Percentiles rank a stretch among this genome's conserved stretches.
These are phyloP conservation scores for Caranx melampygus DNA, from an alignment of 2,113 vertebrate species.

Conservation along the genomic window DNA sequence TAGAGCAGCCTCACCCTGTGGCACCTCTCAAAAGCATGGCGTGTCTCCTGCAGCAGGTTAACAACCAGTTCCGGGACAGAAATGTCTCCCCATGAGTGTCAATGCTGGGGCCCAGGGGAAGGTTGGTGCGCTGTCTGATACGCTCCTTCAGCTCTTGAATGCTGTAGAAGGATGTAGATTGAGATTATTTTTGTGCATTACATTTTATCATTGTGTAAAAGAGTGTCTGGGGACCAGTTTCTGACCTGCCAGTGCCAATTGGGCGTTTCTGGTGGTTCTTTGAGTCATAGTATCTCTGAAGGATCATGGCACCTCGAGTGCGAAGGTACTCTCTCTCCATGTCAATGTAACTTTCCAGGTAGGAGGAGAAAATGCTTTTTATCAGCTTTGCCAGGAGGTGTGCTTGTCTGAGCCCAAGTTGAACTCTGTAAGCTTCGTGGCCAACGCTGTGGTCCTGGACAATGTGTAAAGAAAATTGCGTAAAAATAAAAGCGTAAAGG, in stretches of 20 bases:
- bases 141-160: constrained; percentile 98
- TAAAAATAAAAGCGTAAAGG: neutral
- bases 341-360: constrained; percentile 99
- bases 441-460: constrained; percentile 91
- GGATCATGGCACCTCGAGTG: constrained; percentile 92
- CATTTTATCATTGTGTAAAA: neutral
- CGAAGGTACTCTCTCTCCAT: constrained; percentile 96
- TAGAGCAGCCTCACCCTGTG: constrained; percentile 87
- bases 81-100: constrained; percentile 99
- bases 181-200: neutral
- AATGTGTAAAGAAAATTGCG: neutral
- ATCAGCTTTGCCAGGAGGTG: constrained; percentile 98
- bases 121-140: constrained; percentile 95
- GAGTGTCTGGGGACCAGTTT: neutral
- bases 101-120: constrained; percentile 93
- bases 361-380: constrained; percentile 97
- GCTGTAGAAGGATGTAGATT: constrained; percentile 74
- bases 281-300: constrained; percentile 98
- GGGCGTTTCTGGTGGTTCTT: constrained; percentile 99
- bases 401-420: constrained; percentile 99
- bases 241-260: constrained; percentile 94
- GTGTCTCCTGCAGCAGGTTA: constrained; percentile 97
- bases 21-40: constrained; percentile 98
- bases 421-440: constrained; percentile 96
- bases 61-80: constrained; percentile 96